Evolutionary conservation across 2,797 vertebrate species (phyloP).

Genomic region (Amniataba percoides): DNA sequence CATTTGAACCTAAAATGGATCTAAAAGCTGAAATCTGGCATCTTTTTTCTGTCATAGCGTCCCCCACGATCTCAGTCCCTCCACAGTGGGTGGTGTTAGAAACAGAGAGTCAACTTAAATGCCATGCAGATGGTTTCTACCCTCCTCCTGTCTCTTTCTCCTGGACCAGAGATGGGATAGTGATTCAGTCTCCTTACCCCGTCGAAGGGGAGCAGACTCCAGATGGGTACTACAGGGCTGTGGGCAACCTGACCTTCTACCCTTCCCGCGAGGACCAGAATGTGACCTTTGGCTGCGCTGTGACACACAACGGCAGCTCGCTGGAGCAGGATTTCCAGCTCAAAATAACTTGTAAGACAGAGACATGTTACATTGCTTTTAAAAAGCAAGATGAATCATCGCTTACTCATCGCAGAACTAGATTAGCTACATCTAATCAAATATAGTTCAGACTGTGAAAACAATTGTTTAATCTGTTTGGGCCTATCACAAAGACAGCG

Average conservation of each 20-base stretch:
- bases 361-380: not conserved
- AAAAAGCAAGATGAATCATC: not conserved
- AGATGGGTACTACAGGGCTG: conserved; percentile 74
- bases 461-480: not conserved
- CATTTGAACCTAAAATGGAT: not conserved
- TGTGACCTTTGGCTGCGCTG: conserved; percentile 80
- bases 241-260: conserved; percentile 73
- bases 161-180: conserved; percentile 79
- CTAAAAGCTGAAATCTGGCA: not conserved
- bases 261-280: conserved; percentile 79
- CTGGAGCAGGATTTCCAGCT: conserved; percentile 73
- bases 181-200: conserved; percentile 46
- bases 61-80: conserved; percentile 73
- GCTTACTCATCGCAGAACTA: not conserved
- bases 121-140: conserved; percentile 79
- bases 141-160: conserved; percentile 82
- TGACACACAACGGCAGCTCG: conserved; percentile 70
- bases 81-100: conserved; percentile 77
- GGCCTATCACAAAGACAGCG: not conserved
- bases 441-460: not conserved
- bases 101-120: conserved; percentile 71
- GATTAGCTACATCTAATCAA: not conserved
- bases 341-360: conserved; percentile 79
- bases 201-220: conserved; percentile 63
- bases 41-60: conserved; percentile 32